A percentile compares a stretch with the other conserved stretches of the same genome.
Evolutionary conservation across 2,113 vertebrate species (phyloP).

Genomic region (Prunella himalayana): DNA sequence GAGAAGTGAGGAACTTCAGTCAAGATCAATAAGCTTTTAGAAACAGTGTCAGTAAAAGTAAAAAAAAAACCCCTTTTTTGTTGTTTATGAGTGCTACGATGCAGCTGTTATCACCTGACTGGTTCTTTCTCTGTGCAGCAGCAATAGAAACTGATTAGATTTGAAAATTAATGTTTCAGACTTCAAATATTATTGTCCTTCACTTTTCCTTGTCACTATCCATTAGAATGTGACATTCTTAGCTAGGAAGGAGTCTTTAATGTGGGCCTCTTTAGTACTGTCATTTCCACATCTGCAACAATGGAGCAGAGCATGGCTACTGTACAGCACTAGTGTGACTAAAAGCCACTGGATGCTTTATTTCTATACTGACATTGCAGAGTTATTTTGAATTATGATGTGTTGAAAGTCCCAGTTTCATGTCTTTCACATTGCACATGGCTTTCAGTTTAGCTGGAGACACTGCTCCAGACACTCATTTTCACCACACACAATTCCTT

Average conservation of each 20-base stretch:
- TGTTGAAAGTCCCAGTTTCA: background rate
- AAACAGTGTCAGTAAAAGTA: background rate
- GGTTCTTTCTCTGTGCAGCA: background rate
- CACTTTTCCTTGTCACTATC: background rate
- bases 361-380: background rate
- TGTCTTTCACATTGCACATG: background rate
- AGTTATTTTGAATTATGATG: background rate
- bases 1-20: background rate
- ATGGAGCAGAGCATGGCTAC: background rate
- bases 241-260: background rate
- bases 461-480: background rate
- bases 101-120: background rate
- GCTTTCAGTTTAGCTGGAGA: background rate
- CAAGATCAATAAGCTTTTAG: background rate
- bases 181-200: background rate
- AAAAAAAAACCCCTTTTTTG: rapidly evolving
- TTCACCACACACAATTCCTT: background rate
- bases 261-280: background rate
- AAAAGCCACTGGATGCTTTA: background rate
- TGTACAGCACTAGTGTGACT: background rate
- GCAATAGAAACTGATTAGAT: background rate
- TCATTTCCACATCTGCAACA: background rate
- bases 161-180: background rate
- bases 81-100: background rate
- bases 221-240: background rate